Conservation (phyloP, 2,797 vertebrate species). For the Neosilurus mollespiculum region DNA sequence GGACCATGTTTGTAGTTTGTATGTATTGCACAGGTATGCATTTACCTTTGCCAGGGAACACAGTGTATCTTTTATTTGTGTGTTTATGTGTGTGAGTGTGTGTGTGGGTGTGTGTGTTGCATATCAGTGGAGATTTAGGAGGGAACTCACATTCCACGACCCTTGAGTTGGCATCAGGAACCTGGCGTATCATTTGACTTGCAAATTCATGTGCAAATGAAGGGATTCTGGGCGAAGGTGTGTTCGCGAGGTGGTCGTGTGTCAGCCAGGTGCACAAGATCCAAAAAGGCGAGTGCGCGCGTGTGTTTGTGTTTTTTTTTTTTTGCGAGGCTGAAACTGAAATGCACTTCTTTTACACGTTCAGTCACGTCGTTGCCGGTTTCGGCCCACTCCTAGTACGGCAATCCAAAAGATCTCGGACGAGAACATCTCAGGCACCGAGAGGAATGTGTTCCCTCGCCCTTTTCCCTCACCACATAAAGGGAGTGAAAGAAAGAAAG, state of each 20-base stretch:
- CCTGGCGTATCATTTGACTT: constrained; percentile 62
- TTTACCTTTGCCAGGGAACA: neutral
- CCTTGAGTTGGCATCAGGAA: constrained; percentile 52
- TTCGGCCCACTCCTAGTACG: constrained; percentile 10
- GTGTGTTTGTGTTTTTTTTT: constrained; percentile 26
- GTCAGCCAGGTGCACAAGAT: constrained; percentile 38
- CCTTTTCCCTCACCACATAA: neutral
- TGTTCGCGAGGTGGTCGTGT: constrained; percentile 45
- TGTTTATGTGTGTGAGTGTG: constrained; percentile 20
- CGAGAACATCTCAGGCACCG: neutral
- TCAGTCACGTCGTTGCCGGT: constrained; percentile 16
- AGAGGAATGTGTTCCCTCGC: constrained; percentile 12
- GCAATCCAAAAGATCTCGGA: constrained; percentile 9
- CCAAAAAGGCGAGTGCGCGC: constrained; percentile 8
- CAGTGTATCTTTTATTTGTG: neutral
- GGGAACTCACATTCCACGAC: constrained; percentile 50
- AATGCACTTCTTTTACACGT: constrained; percentile 32
- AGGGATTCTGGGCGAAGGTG: constrained; percentile 41
- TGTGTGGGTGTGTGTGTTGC: constrained; percentile 18
- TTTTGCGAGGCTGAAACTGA: constrained; percentile 4
- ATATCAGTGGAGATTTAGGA: constrained; percentile 13
- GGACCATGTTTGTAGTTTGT: neutral
- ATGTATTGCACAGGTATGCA: neutral
- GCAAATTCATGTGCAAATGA: constrained; percentile 61
- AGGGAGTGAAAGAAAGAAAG: neutral